Evolutionary conservation across 2,113 vertebrate genomes (phyloP).

Genomic region (Oxyruncus cristatus): DNA sequence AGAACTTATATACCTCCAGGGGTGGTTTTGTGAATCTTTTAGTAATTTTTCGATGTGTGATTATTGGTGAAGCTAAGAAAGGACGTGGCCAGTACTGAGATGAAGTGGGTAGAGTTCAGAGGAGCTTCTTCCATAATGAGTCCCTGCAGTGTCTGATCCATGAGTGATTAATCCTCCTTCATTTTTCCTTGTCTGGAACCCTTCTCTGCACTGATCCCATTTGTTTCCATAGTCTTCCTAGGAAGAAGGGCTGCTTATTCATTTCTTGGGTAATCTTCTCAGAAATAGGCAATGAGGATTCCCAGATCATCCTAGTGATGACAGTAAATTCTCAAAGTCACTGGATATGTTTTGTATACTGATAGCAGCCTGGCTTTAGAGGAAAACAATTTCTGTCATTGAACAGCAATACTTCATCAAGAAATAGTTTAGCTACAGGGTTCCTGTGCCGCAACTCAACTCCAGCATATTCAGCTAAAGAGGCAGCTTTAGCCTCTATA

Average conservation of each 20-base stretch:
- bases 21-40: background rate
- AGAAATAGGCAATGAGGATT: background rate
- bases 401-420: background rate
- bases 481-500: too few relatives aligned
- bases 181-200: background rate
- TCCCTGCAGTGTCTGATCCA: fast-evolving
- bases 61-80: background rate
- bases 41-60: background rate
- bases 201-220: background rate
- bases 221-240: background rate
- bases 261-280: background rate
- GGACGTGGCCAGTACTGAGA: background rate
- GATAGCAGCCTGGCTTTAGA: background rate
- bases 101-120: background rate
- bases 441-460: background rate
- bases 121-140: background rate
- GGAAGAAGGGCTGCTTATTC: background rate
- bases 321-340: background rate
- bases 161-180: background rate
- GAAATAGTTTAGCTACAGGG: background rate
- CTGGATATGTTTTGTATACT: background rate
- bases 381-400: background rate
- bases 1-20: background rate
- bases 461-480: background rate
- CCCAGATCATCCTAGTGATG: background rate